Percentiles rank a stretch among this genome's conserved stretches.
Evolutionary conservation across 1,140 invertebrate genomes (phyloP).

Genomic region (Drosophila kohkoa): DNA sequence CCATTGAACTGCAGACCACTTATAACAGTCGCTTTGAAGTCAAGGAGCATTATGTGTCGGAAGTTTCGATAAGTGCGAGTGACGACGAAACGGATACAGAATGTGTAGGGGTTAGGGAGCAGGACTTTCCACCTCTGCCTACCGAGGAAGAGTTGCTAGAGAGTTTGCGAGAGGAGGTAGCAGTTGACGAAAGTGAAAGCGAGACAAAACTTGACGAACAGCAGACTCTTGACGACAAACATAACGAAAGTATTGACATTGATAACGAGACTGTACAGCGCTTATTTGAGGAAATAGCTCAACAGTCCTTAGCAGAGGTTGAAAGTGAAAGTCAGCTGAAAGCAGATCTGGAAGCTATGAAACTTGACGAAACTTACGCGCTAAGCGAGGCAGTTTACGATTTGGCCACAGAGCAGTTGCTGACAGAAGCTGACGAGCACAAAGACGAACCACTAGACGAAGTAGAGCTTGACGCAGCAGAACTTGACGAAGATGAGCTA

Average conservation of each 20-base stretch:
- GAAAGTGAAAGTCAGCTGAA: background rate
- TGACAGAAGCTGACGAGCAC: slow-evolving; percentile 1
- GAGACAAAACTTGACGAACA: background rate
- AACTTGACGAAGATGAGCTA: slow-evolving; percentile 25
- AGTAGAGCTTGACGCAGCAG: background rate
- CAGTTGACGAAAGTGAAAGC: slow-evolving; percentile 23
- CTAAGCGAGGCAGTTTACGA: slow-evolving; percentile 35
- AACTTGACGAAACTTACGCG: slow-evolving; percentile 18
- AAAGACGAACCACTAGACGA: background rate
- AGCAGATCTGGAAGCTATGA: slow-evolving; percentile 1
- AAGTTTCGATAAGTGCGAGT: slow-evolving; percentile 63
- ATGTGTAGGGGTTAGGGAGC: background rate
- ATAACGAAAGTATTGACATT: slow-evolving; percentile 2
- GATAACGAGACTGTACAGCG: slow-evolving; percentile 12
- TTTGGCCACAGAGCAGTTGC: slow-evolving; percentile 37
- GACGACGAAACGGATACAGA: slow-evolving; percentile 43
- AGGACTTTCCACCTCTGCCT: slow-evolving; percentile 71
- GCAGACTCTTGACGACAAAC: background rate
- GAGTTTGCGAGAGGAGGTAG: slow-evolving; percentile 62
- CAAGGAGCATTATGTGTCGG: slow-evolving; percentile 65
- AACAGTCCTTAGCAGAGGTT: background rate
- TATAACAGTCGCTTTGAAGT: slow-evolving; percentile 78
- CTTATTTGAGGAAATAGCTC: too few relatives aligned
- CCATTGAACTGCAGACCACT: slow-evolving; percentile 57
- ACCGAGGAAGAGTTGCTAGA: slow-evolving; percentile 72